These are phyloP conservation scores for Epicampocera succincta DNA, from an alignment of 2,888 invertebrate genomes.

Conservation along the genomic window DNA sequence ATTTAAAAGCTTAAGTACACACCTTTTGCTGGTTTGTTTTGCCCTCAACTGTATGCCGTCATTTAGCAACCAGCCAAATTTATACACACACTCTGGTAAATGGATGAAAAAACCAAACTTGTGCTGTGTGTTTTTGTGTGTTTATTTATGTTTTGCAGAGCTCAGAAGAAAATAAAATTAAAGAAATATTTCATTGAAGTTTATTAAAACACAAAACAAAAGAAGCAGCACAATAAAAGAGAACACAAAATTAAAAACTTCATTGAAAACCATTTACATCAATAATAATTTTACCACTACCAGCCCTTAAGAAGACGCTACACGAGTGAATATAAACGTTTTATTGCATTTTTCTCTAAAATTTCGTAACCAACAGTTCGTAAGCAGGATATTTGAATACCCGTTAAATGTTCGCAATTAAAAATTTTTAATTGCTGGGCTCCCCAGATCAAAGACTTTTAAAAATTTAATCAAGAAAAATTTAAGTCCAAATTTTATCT, in stretches of 20 bases:
- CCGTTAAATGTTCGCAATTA: neutral
- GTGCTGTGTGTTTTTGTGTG: neutral
- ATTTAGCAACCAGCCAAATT: conserved; percentile 6
- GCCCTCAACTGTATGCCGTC: conserved; percentile 7
- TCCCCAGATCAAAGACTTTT: too few relatives aligned
- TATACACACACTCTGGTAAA: neutral
- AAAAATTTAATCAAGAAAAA: too few relatives aligned
- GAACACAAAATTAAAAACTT: conserved; percentile 16
- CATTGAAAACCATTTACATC: conserved; percentile 25
- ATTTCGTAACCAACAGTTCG: neutral
- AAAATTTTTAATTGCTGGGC: too few relatives aligned
- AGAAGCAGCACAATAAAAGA: neutral
- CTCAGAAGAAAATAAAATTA: neutral
- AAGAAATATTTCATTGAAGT: conserved; percentile 28
- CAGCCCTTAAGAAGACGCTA: neutral
- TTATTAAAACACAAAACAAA: conserved; percentile 17
- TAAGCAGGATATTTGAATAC: neutral
- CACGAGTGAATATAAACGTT: neutral
- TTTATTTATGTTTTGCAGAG: conserved; percentile 5
- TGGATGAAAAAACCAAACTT: neutral
- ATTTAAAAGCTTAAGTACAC: too few relatives aligned
- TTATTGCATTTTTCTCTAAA: neutral
- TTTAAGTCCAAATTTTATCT: too few relatives aligned
- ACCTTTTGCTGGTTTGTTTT: neutral
- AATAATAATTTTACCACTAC: conserved; percentile 20